A percentile compares a stretch with the other conserved stretches of the same genome.
These are phyloP conservation scores for Lagria hirta DNA, from an alignment of 2,888 invertebrate genomes.

Conservation along the genomic window DNA sequence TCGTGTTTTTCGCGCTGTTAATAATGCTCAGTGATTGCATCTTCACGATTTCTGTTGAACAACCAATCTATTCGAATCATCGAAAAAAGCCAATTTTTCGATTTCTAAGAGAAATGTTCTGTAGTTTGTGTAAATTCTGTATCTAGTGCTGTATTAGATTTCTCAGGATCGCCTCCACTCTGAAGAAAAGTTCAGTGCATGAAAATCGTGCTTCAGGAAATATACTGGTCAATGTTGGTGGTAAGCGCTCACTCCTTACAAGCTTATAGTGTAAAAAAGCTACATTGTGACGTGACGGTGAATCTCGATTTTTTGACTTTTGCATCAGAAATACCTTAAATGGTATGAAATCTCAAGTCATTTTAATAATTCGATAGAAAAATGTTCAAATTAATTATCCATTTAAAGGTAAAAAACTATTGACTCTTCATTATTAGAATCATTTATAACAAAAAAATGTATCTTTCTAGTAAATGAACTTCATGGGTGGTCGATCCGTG, in stretches of 20 bases:
- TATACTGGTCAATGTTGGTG: slow-evolving; percentile 50
- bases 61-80: neutral
- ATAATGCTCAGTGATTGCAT: slow-evolving; percentile 33
- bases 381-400: too few species aligned
- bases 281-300: too few species aligned
- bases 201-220: slow-evolving; percentile 47
- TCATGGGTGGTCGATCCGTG: too few species aligned
- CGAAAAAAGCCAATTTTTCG: neutral
- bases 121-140: too few species aligned
- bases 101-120: too few species aligned
- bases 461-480: too few species aligned
- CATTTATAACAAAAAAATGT: too few species aligned
- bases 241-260: slow-evolving; percentile 47
- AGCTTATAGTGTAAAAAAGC: slow-evolving; percentile 41
- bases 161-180: slow-evolving; percentile 36
- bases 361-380: too few species aligned
- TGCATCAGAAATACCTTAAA: neutral
- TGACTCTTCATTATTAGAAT: too few species aligned
- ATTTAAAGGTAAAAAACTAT: too few species aligned
- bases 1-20: slow-evolving; percentile 19
- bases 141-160: slow-evolving; percentile 44
- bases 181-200: slow-evolving; percentile 47
- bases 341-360: too few species aligned
- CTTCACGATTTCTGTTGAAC: slow-evolving; percentile 22
- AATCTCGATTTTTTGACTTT: too few species aligned